Evolutionary conservation across 1,140 invertebrate species (phyloP).

Genomic region (Sitobion miscanthi): DNA sequence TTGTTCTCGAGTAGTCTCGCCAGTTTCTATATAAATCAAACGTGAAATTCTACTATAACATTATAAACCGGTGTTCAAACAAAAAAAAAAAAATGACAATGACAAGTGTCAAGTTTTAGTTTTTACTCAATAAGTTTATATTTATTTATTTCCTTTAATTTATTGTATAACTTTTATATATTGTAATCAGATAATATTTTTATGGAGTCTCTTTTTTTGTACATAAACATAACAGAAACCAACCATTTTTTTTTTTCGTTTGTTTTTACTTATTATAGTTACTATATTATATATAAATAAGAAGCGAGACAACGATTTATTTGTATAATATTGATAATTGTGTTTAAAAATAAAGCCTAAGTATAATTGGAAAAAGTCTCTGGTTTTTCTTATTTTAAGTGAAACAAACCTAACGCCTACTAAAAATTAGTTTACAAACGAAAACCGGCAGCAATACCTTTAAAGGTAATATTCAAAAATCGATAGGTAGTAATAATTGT

Average conservation of each 20-base stretch:
- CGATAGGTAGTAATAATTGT: background rate
- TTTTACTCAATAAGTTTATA: conserved; percentile 31
- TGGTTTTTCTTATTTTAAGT: background rate
- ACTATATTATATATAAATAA: background rate
- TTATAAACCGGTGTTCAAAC: conserved; percentile 36
- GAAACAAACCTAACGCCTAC: background rate
- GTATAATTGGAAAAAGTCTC: background rate
- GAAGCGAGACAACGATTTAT: conserved; percentile 11
- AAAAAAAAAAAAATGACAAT: conserved; percentile 3
- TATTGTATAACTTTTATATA: conserved; percentile 23
- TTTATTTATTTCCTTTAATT: conserved; percentile 38
- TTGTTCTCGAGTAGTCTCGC: conserved; percentile 16
- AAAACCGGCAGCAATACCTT: background rate
- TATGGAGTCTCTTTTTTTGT: conserved; percentile 9
- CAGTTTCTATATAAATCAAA: conserved; percentile 36
- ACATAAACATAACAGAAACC: conserved; percentile 4
- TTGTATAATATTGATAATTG: conserved; percentile 28
- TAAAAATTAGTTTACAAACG: background rate
- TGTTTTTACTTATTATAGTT: background rate
- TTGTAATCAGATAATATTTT: conserved; percentile 51
- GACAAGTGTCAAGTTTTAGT: conserved; percentile 29
- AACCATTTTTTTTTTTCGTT: conserved; percentile 1
- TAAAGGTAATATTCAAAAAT: background rate
- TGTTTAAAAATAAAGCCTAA: conserved; percentile 29
- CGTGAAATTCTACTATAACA: background rate